Evolutionary conservation across 64 coral and sea anemone genomes (phyloP), one percentile per base, ranked within the genome.

Genomic region (Pocillopora damicornis): DNA sequence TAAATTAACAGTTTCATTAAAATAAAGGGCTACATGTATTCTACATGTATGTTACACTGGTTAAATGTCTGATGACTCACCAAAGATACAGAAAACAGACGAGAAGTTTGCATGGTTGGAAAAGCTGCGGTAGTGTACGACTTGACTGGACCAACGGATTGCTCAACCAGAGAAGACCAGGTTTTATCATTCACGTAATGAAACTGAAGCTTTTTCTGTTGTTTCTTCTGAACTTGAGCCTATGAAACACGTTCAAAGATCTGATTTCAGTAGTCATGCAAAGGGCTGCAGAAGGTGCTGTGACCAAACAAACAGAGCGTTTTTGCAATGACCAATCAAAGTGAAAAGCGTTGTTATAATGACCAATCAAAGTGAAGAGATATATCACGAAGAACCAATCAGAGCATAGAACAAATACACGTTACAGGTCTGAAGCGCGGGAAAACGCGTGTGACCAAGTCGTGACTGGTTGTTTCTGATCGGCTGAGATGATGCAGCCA

Each of bases 161-260:
- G 90, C 58, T 95, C 94, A 74, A 95, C 86, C 8, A 72, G 74
- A 16, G 90, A 87, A 8, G 94, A 74, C 94, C 94, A 95, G 15
- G 90, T 89, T 20, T 61, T 61, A 82, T 92, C 94, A 59, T 74
- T 95, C 16, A 95, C 86, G 60, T 74, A 86, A 30, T 36, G 69
- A 58, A 92, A 87, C 14, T 15, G 4, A 79, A 63, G 80, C 16
- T 37, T 79, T 34, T 60, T 87, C 42, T 17, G n/a, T 26, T 85
- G 69, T 3, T 72, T 13, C 11, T 68, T 85, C 0, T 35, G 81
- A 85, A 4, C 81, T n/a, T 9, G 17, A 0, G 57, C 35, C 80
- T 83, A 67, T 10, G 22, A 12, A 22, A 45, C 17, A 57, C 37
- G 56, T 42, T 77, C 16, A 77, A 36, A 75, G 25, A 7, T 22